phyloP scores from a whole-genome alignment of 2,113 vertebrate species.

The Plecturocebus donacophilus region DNA sequence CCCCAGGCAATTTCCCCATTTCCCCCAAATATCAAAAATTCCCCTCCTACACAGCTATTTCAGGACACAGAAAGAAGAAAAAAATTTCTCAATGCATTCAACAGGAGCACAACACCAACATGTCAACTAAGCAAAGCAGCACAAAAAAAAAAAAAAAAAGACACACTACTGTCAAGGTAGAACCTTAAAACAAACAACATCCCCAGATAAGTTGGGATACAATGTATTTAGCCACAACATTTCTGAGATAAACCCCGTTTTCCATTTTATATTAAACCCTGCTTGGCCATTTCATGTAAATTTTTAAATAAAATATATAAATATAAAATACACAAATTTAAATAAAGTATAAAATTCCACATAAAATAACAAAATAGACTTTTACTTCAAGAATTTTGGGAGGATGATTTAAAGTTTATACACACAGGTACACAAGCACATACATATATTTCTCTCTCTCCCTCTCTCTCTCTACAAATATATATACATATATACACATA shows the following conservation, averaged over 20 bases:
- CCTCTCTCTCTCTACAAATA: no score
- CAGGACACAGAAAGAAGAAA: background rate
- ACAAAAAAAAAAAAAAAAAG: no score
- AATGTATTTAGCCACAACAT: background rate
- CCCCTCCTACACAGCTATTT: background rate
- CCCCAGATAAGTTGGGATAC: background rate
- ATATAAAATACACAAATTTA: background rate
- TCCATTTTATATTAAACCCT: background rate
- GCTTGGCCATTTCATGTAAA: background rate
- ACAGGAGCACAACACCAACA: background rate
- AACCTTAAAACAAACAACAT: background rate
- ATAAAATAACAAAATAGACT: background rate
- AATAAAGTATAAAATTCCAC: background rate
- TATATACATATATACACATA: no score
- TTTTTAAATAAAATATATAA: background rate
- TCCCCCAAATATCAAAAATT: background rate
- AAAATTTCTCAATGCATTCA: background rate
- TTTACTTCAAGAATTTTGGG: background rate
- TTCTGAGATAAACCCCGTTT: background rate
- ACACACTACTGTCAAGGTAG: background rate
- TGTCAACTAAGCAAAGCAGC: background rate
- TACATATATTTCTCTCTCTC: no score
- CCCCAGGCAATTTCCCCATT: background rate
- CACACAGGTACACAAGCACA: no score
- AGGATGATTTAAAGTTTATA: background rate